phyloP scores from a whole-genome alignment of 2,113 vertebrate genomes.

The Heterochromis multidens region DNA sequence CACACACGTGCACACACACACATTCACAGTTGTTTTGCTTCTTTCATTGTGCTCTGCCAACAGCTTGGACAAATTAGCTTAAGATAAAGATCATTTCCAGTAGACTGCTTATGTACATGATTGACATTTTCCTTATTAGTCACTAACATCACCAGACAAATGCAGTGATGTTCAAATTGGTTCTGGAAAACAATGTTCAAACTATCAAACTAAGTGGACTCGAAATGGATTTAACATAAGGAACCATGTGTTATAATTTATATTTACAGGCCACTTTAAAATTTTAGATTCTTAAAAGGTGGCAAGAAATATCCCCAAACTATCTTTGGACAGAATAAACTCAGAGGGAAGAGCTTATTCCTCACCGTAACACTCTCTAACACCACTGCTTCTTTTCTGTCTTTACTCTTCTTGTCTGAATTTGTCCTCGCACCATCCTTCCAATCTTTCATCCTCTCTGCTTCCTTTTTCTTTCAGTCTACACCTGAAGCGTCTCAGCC shows the following conservation, averaged over 20 bases:
- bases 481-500: background rate
- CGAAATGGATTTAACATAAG: background rate
- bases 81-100: background rate
- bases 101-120: background rate
- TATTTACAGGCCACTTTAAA: background rate
- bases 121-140: background rate
- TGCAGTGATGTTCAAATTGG: background rate
- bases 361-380: background rate
- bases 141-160: background rate
- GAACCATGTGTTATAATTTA: background rate
- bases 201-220: background rate
- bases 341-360: background rate
- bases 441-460: background rate
- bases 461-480: background rate
- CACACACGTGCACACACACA: background rate
- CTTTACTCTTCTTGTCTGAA: background rate
- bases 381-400: background rate
- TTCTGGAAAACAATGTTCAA: too few species aligned
- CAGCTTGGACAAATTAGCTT: background rate
- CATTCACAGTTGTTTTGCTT: background rate
- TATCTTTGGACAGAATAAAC: background rate
- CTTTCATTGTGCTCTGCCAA: background rate
- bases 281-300: background rate
- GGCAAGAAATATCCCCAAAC: background rate
- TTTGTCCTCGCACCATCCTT: background rate